These are phyloP conservation scores for Phyllostomus hastatus DNA, from an alignment of 2,113 vertebrate species.

Conservation along the genomic window DNA sequence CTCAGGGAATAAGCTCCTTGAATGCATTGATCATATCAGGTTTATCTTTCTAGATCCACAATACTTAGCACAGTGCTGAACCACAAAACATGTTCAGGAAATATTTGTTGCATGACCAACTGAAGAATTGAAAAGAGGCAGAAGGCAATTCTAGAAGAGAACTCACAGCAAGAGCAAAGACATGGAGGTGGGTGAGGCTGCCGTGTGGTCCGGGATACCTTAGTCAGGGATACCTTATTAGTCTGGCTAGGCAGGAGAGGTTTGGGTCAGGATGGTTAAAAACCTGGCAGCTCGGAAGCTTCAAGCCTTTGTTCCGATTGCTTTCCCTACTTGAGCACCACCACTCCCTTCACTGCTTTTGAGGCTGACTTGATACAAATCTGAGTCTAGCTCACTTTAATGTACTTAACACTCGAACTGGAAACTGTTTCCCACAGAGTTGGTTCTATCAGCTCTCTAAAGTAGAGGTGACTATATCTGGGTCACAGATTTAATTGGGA, in stretches of 20 bases:
- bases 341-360: not conserved
- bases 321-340: not conserved
- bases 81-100: not conserved
- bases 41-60: not conserved
- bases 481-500: slow-evolving; percentile 10
- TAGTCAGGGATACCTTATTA: too few species aligned
- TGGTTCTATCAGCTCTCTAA: not conserved
- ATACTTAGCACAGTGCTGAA: not conserved
- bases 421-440: slow-evolving; percentile 10
- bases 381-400: not conserved
- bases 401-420: not conserved
- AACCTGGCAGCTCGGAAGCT: not conserved
- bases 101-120: not conserved
- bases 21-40: not conserved
- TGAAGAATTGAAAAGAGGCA: not conserved
- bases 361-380: not conserved
- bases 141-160: not conserved
- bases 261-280: not conserved
- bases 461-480: not conserved
- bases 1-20: not conserved
- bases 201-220: too few species aligned
- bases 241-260: not conserved
- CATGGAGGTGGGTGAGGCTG: too few species aligned
- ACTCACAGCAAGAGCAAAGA: not conserved
- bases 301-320: not conserved